phyloP scores from a whole-genome alignment of 1,140 invertebrate genomes.

The Zaprionus ornatus region DNA sequence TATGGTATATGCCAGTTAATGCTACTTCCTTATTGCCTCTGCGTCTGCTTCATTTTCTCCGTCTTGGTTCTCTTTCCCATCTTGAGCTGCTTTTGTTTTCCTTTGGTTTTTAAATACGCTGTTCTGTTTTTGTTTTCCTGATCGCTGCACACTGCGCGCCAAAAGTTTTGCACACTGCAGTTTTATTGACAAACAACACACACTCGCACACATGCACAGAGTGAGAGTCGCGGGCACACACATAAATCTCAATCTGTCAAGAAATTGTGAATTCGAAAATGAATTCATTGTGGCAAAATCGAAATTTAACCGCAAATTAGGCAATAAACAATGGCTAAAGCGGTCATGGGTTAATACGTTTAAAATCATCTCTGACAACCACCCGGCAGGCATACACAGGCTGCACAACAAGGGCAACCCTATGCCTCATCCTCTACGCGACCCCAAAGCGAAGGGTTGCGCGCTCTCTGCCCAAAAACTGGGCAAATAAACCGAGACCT shows the following conservation, averaged over 20 bases:
- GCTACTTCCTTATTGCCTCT: no score
- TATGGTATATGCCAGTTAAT: not conserved
- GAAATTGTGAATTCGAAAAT: constrained; percentile 43
- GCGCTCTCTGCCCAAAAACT: not conserved
- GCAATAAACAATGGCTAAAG: constrained; percentile 77
- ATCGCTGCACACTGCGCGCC: constrained; percentile 55
- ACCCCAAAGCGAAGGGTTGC: constrained; percentile 50
- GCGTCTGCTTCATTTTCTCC: not conserved
- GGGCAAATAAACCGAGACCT: constrained; percentile 15
- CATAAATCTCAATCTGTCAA: constrained; percentile 78
- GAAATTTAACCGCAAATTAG: constrained; percentile 74
- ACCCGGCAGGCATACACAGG: not conserved
- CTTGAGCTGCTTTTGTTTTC: constrained; percentile 5
- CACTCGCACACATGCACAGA: not conserved
- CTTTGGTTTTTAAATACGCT: not conserved
- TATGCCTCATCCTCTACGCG: not conserved
- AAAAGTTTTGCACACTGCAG: constrained; percentile 59
- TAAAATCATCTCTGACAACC: constrained; percentile 60
- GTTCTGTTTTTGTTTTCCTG: constrained; percentile 41
- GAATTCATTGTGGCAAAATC: constrained; percentile 68
- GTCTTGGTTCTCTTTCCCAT: not conserved
- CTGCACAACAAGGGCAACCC: constrained; percentile 31
- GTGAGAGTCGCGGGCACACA: constrained; percentile 19
- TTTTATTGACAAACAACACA: constrained; percentile 53
- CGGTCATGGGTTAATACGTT: constrained; percentile 79